Evolutionary conservation across 2,888 invertebrate genomes (phyloP).

Genomic region (Dorcus hopei): DNA sequence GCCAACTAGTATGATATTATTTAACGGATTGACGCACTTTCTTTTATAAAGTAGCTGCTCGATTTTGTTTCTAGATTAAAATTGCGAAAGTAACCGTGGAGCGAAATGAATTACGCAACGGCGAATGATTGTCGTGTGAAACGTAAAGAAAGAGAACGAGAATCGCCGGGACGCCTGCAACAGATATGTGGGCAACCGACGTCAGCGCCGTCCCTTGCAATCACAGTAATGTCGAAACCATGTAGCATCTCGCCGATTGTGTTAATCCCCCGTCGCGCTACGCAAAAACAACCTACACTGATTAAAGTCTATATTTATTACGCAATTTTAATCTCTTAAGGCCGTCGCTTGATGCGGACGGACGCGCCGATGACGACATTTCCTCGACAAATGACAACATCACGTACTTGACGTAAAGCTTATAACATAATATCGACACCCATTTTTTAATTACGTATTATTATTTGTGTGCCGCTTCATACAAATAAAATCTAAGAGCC

Average conservation of each 20-base stretch:
- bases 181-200: constrained; percentile 49
- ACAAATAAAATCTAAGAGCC: too few species aligned
- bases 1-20: too few species aligned
- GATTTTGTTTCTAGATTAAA: too few species aligned
- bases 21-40: too few species aligned
- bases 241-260: constrained; percentile 39
- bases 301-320: constrained; percentile 21
- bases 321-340: constrained; percentile 7
- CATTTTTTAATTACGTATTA: too few species aligned
- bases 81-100: too few species aligned
- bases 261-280: constrained; percentile 39
- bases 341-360: background rate
- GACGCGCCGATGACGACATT: too few species aligned
- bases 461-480: too few species aligned
- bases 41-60: too few species aligned
- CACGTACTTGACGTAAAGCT: too few species aligned
- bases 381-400: too few species aligned
- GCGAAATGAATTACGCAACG: constrained; percentile 8
- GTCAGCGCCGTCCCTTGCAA: constrained; percentile 44
- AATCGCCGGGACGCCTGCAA: constrained; percentile 37
- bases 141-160: constrained; percentile 15
- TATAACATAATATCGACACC: too few species aligned
- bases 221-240: constrained; percentile 50
- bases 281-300: constrained; percentile 21
- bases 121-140: constrained; percentile 4